These are phyloP conservation scores for Villa cingulata DNA, from an alignment of 2,888 invertebrate species.

Conservation along the genomic window DNA sequence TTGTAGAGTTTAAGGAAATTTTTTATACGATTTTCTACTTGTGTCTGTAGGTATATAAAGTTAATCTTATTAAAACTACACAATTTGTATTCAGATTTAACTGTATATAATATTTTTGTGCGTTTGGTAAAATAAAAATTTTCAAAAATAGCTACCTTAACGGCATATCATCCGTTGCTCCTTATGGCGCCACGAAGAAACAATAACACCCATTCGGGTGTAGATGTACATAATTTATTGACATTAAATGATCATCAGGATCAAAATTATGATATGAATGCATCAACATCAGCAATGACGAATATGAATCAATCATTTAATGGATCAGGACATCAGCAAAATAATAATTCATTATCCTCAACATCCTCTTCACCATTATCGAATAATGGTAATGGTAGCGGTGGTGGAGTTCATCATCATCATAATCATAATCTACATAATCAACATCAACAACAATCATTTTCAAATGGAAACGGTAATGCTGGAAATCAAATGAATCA, in stretches of 20 bases:
- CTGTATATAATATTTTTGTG: too few species aligned
- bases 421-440: conserved; percentile 14
- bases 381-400: neutral
- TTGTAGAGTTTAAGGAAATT: too few species aligned
- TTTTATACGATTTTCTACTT: too few species aligned
- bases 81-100: too few species aligned
- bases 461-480: neutral
- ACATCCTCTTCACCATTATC: neutral
- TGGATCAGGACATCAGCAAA: conserved; percentile 7
- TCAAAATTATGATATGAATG: conserved; percentile 10
- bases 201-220: conserved; percentile 20
- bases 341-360: conserved; percentile 7
- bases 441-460: conserved; percentile 12
- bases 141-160: conserved; percentile 22
- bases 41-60: too few species aligned
- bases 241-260: conserved; percentile 11
- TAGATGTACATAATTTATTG: conserved; percentile 34
- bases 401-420: conserved; percentile 3
- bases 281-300: conserved; percentile 9
- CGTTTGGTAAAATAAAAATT: conserved; percentile 15
- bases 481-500: conserved; percentile 14
- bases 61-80: too few species aligned
- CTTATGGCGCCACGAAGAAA: conserved; percentile 43
- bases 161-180: conserved; percentile 22
- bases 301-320: neutral